Evolutionary conservation across 2,113 vertebrate genomes (phyloP).

Genomic region (Psilopsiagon aurifrons): DNA sequence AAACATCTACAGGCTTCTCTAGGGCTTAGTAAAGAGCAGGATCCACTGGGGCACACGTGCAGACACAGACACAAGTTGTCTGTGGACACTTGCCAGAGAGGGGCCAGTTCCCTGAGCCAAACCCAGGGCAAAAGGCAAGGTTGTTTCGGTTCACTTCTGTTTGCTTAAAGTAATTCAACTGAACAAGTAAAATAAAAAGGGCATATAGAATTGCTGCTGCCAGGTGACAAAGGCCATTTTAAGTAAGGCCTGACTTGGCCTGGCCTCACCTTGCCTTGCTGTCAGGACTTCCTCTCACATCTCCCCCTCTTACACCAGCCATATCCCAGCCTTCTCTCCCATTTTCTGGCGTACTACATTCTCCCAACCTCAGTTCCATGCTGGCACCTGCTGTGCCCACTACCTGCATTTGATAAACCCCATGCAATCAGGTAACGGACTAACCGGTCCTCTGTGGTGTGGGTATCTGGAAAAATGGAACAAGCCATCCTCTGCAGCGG

Average conservation of each 20-base stretch:
- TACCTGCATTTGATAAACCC: not conserved
- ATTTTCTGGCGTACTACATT: not conserved
- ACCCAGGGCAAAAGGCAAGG: not conserved
- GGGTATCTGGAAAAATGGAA: not conserved
- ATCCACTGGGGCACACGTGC: not conserved
- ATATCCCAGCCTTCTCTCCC: not conserved
- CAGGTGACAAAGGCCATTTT: constrained; percentile 13
- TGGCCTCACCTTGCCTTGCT: not conserved
- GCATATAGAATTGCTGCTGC: not conserved
- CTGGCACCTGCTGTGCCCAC: not conserved
- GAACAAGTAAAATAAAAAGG: not conserved
- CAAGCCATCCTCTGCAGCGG: not conserved
- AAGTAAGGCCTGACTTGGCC: not conserved
- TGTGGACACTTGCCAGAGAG: not conserved
- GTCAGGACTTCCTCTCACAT: not conserved
- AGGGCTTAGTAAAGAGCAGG: not conserved
- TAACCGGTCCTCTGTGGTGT: not conserved
- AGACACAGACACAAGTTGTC: not conserved
- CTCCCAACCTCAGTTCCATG: rapidly evolving
- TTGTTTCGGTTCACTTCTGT: not conserved
- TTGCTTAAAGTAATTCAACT: constrained; percentile 11
- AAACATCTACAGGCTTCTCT: not conserved
- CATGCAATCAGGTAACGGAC: not conserved
- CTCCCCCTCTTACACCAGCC: rapidly evolving
- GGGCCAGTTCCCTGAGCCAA: not conserved